phyloP scores from a whole-genome alignment of 1,140 invertebrate genomes.

The Halesus radiatus region DNA sequence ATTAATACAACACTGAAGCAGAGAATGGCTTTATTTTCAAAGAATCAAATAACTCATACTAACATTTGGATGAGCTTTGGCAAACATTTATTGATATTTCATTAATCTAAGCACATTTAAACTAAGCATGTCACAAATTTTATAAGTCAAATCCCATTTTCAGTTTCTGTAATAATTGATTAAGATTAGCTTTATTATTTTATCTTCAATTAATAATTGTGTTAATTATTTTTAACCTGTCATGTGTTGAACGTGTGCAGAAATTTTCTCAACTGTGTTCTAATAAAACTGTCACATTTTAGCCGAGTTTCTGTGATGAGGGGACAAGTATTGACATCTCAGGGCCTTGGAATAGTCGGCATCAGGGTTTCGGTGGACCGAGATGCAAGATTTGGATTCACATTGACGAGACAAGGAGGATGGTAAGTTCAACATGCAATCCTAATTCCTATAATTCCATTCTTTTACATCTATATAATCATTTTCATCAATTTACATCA shows the following conservation, averaged over 20 bases:
- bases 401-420: slow-evolving; percentile 92
- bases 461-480: too few species aligned
- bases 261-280: slow-evolving; percentile 4
- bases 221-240: not conserved
- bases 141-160: not conserved
- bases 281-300: slow-evolving; percentile 60
- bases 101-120: slow-evolving; percentile 12
- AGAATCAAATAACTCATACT: too few species aligned
- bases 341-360: slow-evolving; percentile 95
- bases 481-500: too few species aligned
- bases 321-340: slow-evolving; percentile 93
- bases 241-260: not conserved
- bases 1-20: too few species aligned
- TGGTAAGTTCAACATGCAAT: slow-evolving; percentile 80
- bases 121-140: slow-evolving; percentile 31
- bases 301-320: slow-evolving; percentile 98
- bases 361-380: slow-evolving; percentile 96
- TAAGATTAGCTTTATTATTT: not conserved
- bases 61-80: too few species aligned
- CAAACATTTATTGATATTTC: not conserved
- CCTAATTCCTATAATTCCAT: too few species aligned
- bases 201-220: not conserved
- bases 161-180: not conserved
- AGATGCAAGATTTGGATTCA: slow-evolving; percentile 96
- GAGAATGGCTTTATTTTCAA: too few species aligned